phyloP scores from a whole-genome alignment of 1,140 invertebrate species.

The Diorhabda sublineata region DNA sequence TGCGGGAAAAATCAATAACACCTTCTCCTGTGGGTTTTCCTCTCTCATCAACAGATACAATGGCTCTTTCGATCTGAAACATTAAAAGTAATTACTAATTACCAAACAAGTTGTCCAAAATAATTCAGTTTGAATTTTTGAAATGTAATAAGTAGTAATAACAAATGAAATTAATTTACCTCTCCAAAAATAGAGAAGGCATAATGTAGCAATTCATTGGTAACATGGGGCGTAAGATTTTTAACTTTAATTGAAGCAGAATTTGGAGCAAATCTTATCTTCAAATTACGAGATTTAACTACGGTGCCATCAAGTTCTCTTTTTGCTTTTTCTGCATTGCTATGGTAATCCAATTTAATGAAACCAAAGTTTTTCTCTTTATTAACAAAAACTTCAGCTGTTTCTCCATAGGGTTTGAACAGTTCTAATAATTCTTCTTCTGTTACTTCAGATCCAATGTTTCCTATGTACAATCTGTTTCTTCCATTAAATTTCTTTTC shows the following conservation, averaged over 20 bases:
- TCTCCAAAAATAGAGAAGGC: constrained; percentile 93
- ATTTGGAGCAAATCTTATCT: constrained; percentile 94
- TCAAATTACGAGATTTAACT: constrained; percentile 75
- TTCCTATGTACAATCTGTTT: constrained; percentile 92
- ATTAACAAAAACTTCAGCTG: constrained; percentile 89
- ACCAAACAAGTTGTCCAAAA: too few relatives aligned
- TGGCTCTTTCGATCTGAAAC: constrained; percentile 77
- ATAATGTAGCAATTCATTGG: constrained; percentile 91
- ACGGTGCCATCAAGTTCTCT: constrained; percentile 82
- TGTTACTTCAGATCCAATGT: constrained; percentile 79
- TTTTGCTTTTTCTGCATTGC: constrained; percentile 95
- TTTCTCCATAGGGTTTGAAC: constrained; percentile 81
- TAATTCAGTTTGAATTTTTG: too few relatives aligned
- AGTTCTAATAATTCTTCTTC: constrained; percentile 85
- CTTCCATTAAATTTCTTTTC: constrained; percentile 86
- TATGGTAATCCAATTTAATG: constrained; percentile 90
- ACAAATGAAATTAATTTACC: constrained; percentile 42
- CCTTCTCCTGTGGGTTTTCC: constrained; percentile 93
- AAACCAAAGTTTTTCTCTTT: constrained; percentile 97
- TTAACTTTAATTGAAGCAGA: constrained; percentile 88
- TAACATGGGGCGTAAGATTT: constrained; percentile 88
- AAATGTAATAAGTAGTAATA: too few relatives aligned
- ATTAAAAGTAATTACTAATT: neutral
- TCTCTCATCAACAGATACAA: constrained; percentile 93
- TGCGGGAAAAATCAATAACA: constrained; percentile 91